Percentiles rank a stretch among this genome's conserved stretches.
These are phyloP conservation scores for Periphyllus acericola DNA, from an alignment of 2,888 invertebrate species.

Conservation along the genomic window DNA sequence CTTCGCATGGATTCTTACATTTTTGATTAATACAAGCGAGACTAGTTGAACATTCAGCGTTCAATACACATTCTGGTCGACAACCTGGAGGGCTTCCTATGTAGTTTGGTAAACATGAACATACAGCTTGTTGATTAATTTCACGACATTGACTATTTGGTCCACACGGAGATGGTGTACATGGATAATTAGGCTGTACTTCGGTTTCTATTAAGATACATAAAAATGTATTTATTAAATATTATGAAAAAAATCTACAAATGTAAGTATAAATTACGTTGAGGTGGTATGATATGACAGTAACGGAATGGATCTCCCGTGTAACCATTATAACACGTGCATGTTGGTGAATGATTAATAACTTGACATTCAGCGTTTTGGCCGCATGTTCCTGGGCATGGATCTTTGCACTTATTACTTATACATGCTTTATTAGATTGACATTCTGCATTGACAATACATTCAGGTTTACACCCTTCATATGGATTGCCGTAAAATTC, in stretches of 20 bases:
- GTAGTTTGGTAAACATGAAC: conserved; percentile 75
- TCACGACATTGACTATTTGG: conserved; percentile 74
- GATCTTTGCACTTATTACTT: conserved; percentile 84
- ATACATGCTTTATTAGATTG: conserved; percentile 83
- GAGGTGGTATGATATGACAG: conserved; percentile 69
- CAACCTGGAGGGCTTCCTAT: conserved; percentile 77
- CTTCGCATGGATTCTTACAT: conserved; percentile 78
- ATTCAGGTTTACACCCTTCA: conserved; percentile 81
- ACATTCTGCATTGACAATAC: conserved; percentile 78
- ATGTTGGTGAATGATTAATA: conserved; percentile 81
- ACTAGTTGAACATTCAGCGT: conserved; percentile 77
- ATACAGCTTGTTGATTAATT: conserved; percentile 75
- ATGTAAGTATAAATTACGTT: conserved; percentile 66
- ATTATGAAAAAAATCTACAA: neutral
- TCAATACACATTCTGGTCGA: conserved; percentile 78
- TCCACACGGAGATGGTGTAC: conserved; percentile 75
- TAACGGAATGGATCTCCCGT: conserved; percentile 71
- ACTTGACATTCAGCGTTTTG: conserved; percentile 84
- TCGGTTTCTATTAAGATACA: conserved; percentile 63
- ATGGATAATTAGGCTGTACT: conserved; percentile 68
- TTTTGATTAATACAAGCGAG: conserved; percentile 78
- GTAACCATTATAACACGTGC: conserved; percentile 67
- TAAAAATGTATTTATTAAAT: neutral
- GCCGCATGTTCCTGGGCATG: conserved; percentile 88
- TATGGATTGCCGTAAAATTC: conserved; percentile 82